Base-by-base conservation (phyloP, 2,113 vertebrate species). In the Odocoileus hemionus region DNA sequence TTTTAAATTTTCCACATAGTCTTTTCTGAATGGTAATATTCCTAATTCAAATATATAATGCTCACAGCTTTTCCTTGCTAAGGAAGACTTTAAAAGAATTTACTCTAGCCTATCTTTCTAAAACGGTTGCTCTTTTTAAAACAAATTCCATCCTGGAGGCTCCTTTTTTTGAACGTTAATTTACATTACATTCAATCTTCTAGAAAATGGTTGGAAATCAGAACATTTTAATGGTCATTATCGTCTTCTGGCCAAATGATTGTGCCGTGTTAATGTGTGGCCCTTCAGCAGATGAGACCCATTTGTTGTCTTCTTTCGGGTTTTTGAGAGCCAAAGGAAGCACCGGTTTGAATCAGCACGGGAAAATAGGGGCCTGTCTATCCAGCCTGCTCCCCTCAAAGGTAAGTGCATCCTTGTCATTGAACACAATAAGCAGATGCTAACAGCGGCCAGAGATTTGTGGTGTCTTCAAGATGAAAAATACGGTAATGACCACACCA, bases 71-170 rank as follows among this genome's bases (percentile, higher is more conserved):
- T 91, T 93, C 78, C 96, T 88, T 87, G 61, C 28, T 28, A 36
- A 94, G 33, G 67, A 96, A 95, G 91, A 76, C 36, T 67, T 60
- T 82, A 47, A 98, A 98, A 98, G 96, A 96, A 82, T 76, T 74
- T 86, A 93, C 67, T 79, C 28, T 45, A 82, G 21, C 92, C 92
- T 86, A 11, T 97, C 97, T 96, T 94, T 97, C 96, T 98, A 96
- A 98, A 98, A 98, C 92, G 97, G 97, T 97, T 98, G 95, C 96
- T 98, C 97, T 98, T 98, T 99, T 98, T 95, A 98, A 98, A 98
- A 74, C 58, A 91, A 97, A 98, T 98, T 98, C 96, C 95, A 98
- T 98, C 98, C 97, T 98, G 96, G 96, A 98, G 98, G 86, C 88
- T 84, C 39, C 95, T 96, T 97, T 98, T 98, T 92, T 85, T 86